phyloP scores from a whole-genome alignment of 2,113 vertebrate genomes.

The Cranoglanis bouderius region DNA sequence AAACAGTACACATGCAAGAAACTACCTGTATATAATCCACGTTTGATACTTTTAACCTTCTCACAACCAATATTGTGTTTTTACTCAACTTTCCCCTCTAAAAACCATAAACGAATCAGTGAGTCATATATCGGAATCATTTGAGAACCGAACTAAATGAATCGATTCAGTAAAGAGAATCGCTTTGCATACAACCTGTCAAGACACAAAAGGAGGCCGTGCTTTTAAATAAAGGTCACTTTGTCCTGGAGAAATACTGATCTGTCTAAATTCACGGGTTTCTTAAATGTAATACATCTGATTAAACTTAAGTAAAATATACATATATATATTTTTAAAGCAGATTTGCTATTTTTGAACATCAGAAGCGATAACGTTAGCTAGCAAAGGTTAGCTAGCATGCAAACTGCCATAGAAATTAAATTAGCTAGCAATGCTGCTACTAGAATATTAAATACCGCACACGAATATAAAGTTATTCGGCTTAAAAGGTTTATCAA shows the following conservation, averaged over 20 bases:
- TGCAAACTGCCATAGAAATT: background rate
- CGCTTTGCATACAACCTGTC: no score
- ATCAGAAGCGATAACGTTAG: background rate
- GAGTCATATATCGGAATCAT: background rate
- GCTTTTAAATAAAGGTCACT: background rate
- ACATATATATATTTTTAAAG: no score
- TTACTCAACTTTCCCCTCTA: no score
- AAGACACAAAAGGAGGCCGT: background rate
- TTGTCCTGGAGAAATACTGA: no score
- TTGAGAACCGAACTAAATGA: background rate
- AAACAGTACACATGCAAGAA: no score
- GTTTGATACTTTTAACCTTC: no score
- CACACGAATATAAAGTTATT: background rate
- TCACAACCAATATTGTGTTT: background rate
- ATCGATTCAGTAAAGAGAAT: background rate
- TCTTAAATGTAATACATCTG: background rate
- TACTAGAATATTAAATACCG: no score
- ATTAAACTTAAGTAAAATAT: no score
- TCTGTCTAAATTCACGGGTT: fast-evolving
- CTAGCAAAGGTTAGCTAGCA: background rate
- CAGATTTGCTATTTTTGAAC: background rate
- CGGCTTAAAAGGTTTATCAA: no score
- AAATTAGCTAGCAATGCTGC: no score
- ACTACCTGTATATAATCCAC: no score
- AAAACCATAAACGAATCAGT: background rate